Conservation (phyloP, 2,113 vertebrate species). For the Dryoscopus gambensis region DNA sequence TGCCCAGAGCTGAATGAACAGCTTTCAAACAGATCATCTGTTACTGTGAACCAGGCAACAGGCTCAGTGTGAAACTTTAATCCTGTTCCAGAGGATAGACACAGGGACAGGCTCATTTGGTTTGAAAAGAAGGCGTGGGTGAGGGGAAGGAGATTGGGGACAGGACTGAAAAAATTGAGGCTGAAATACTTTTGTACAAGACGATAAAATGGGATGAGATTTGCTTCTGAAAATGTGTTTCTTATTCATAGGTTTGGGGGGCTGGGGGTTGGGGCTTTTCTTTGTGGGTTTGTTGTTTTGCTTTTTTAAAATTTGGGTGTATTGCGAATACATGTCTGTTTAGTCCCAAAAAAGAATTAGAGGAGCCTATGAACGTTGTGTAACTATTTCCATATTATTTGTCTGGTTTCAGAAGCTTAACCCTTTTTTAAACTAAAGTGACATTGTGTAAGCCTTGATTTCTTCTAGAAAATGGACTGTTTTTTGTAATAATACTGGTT, state of each 20-base stretch:
- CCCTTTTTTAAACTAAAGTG: not conserved
- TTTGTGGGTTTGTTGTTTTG: not conserved
- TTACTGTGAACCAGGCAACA: not conserved
- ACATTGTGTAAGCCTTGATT: not conserved
- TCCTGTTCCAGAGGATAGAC: not conserved
- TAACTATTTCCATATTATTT: slow-evolving; percentile 14
- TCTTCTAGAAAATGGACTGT: not conserved
- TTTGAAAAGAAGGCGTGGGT: not conserved
- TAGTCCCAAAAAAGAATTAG: not conserved
- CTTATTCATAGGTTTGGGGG: not conserved
- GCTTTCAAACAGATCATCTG: not conserved
- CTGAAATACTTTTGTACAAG: not conserved
- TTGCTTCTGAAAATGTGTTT: not conserved
- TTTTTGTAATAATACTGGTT: not conserved
- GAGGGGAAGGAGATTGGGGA: not conserved
- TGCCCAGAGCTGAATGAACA: not conserved
- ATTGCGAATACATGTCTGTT: not conserved
- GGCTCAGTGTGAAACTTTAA: not conserved
- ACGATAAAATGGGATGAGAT: not conserved
- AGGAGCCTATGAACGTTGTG: not conserved
- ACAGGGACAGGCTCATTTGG: not conserved
- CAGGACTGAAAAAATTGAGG: not conserved
- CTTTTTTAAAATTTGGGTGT: not conserved
- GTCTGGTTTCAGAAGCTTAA: not conserved
- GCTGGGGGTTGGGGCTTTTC: not conserved